Conservation (phyloP, 2,797 vertebrate genomes). For the Octomys mimax region DNA sequence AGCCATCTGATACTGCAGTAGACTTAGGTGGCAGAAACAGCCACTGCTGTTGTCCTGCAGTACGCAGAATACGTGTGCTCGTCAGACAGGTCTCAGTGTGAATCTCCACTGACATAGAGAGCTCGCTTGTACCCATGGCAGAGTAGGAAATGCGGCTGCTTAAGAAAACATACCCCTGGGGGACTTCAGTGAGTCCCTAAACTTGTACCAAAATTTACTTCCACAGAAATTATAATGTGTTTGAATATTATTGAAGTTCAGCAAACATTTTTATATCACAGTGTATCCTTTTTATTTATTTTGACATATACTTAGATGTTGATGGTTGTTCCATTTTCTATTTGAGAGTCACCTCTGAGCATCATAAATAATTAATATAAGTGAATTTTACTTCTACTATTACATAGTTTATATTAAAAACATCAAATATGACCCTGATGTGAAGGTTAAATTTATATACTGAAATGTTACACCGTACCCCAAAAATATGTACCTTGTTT, state of each 20-base stretch:
- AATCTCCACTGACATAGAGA: not conserved
- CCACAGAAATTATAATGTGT: not conserved
- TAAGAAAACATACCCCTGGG: not conserved
- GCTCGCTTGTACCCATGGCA: not conserved
- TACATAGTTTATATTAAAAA: not conserved
- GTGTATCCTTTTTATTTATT: not conserved
- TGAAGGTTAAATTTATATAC: not conserved
- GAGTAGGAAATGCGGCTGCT: not conserved
- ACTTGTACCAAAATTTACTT: not conserved
- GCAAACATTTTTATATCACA: not conserved
- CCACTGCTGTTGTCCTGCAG: not conserved
- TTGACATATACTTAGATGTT: not conserved
- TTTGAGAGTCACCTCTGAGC: constrained; percentile 22
- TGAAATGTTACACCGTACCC: not conserved
- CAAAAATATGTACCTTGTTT: not conserved
- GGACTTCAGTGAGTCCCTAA: not conserved
- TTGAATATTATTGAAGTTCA: not conserved
- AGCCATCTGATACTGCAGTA: too few species aligned
- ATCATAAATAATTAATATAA: not conserved
- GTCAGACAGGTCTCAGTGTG: not conserved
- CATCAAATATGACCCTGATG: not conserved
- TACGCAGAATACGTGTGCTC: rapidly evolving
- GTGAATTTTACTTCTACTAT: not conserved
- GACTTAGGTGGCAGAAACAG: too few species aligned
- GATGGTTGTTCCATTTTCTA: not conserved